phyloP scores from a whole-genome alignment of 2,797 vertebrate genomes.

The Dallia pectoralis region DNA sequence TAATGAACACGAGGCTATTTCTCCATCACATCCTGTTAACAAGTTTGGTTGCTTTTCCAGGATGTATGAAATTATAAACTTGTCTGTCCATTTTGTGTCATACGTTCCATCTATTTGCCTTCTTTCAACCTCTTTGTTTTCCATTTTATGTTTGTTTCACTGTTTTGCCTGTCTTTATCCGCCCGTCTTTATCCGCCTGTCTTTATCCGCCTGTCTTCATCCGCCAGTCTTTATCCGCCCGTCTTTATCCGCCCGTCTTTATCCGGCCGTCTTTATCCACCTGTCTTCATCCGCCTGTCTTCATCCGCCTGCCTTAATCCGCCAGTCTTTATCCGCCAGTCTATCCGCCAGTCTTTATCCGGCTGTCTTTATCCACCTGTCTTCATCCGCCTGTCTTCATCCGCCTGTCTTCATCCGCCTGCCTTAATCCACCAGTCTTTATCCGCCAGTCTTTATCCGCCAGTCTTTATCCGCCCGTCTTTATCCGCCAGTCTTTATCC shows the following conservation, averaged over 20 bases:
- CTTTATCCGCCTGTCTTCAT: conserved; percentile 17
- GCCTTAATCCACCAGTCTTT: conserved; percentile 2
- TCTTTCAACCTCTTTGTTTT: neutral
- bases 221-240: conserved; percentile 4
- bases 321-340: conserved; percentile 8
- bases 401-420: conserved; percentile 5
- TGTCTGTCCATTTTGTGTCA: neutral
- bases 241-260: conserved; percentile 4
- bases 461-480: conserved; percentile 12
- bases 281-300: conserved; percentile 13
- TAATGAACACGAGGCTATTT: neutral
- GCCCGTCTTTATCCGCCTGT: conserved; percentile 12
- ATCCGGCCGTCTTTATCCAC: conserved; percentile 16
- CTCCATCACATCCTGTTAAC: neutral
- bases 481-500: neutral
- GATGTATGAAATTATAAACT: neutral
- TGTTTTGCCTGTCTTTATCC: conserved; percentile 3
- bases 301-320: too few species aligned
- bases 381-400: conserved; percentile 17
- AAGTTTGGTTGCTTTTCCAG: neutral
- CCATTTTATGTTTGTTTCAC: neutral
- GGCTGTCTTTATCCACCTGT: conserved; percentile 12
- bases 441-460: conserved; percentile 15
- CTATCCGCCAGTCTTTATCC: conserved; percentile 19
- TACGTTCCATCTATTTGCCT: neutral